These are phyloP conservation scores for Pristionchus fissidentatus DNA, from an alignment of 2,888 invertebrate species.

Conservation along the genomic window DNA sequence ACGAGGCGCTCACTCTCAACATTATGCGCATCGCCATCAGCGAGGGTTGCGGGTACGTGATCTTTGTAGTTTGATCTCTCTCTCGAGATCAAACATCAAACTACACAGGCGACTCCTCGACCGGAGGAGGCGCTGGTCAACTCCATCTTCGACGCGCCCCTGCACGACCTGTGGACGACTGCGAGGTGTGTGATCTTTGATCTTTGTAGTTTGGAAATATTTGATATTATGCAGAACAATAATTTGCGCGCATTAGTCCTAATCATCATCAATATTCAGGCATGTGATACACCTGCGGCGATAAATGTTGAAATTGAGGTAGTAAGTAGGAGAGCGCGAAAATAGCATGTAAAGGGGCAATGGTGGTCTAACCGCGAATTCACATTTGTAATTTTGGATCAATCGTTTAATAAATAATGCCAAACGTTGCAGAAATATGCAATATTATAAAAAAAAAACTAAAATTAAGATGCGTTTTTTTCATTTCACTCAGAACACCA, in stretches of 20 bases:
- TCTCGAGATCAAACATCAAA: not conserved
- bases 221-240: not conserved
- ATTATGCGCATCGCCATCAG: constrained; percentile 42
- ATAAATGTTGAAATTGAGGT: not conserved
- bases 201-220: not conserved
- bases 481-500: too few relatives aligned
- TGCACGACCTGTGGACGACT: constrained; percentile 7
- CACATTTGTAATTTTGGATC: too few relatives aligned
- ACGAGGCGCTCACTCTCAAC: constrained; percentile 22
- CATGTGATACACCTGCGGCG: too few relatives aligned
- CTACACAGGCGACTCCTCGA: constrained; percentile 32
- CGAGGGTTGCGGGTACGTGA: constrained; percentile 32
- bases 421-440: too few relatives aligned
- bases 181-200: constrained; percentile 17
- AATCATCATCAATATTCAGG: too few relatives aligned
- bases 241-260: too few relatives aligned
- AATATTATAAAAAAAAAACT: too few relatives aligned
- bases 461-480: too few relatives aligned
- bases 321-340: not conserved
- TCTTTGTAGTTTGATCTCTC: not conserved
- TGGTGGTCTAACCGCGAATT: too few relatives aligned
- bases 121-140: constrained; percentile 41
- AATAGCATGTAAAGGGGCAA: too few relatives aligned
- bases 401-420: too few relatives aligned
- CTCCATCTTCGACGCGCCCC: constrained; percentile 31